Percentiles rank a stretch among this genome's conserved stretches.
phyloP scores from a whole-genome alignment of 2,113 vertebrate genomes.

The Myiagra hebetior region DNA sequence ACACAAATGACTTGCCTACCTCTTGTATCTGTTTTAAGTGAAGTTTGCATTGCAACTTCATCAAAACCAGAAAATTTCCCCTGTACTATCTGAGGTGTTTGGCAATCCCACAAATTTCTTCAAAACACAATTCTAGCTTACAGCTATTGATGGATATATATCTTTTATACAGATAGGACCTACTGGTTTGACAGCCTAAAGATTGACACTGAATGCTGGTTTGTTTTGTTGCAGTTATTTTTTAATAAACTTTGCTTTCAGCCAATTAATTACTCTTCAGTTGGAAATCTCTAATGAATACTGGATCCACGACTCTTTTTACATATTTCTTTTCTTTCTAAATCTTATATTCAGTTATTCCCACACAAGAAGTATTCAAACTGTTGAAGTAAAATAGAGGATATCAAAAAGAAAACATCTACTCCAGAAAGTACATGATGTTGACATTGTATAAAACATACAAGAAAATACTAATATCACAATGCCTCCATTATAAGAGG shows the following conservation, averaged over 20 bases:
- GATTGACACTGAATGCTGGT: not conserved
- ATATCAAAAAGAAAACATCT: not conserved
- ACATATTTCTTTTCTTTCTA: not conserved
- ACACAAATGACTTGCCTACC: not conserved
- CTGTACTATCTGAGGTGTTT: not conserved
- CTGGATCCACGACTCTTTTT: not conserved
- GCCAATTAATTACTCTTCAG: not conserved
- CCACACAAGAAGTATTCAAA: not conserved
- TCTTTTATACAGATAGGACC: not conserved
- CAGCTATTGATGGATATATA: not conserved
- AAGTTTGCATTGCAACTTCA: not conserved
- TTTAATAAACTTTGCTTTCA: not conserved
- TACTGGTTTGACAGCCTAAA: too few species aligned
- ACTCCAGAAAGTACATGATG: not conserved
- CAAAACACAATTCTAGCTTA: not conserved
- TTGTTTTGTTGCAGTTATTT: not conserved
- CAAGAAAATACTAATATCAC: not conserved
- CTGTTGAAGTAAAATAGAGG: not conserved
- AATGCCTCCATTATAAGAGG: not conserved
- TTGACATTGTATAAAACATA: not conserved
- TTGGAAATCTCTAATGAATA: not conserved
- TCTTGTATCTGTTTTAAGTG: not conserved
- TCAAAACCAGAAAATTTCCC: not conserved
- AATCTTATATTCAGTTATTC: not conserved
- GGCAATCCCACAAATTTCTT: not conserved